Conservation (phyloP, 2,113 vertebrate genomes). For the Oncorhynchus nerka region DNA sequence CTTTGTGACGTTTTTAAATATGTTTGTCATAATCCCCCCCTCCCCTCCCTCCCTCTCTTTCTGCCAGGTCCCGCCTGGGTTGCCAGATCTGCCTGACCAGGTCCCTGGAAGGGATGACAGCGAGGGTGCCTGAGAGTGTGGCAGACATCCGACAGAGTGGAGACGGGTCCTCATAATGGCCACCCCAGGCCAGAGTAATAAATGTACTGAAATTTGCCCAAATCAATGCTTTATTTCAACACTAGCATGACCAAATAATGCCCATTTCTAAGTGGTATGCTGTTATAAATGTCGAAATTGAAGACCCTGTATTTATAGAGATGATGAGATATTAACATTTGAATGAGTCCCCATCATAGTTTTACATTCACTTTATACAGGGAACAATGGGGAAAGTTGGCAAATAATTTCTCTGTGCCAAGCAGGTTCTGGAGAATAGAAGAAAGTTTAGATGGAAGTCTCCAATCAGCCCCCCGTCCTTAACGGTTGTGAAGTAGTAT, state of each 20-base stretch:
- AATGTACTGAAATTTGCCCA: neutral
- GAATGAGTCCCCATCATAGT: neutral
- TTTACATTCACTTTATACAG: no score
- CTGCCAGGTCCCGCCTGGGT: constrained; percentile 85
- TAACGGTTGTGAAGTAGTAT: no score
- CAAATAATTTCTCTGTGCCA: no score
- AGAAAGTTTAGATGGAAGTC: no score
- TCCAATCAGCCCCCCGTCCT: no score
- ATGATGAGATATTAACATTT: neutral
- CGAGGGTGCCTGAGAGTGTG: constrained; percentile 84
- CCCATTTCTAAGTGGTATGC: no score
- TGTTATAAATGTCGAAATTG: no score
- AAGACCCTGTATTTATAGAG: no score
- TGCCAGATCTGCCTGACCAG: constrained; percentile 92
- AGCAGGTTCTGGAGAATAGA: no score
- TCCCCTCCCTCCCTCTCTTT: neutral
- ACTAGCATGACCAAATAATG: no score
- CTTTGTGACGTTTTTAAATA: no score
- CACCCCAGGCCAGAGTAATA: neutral
- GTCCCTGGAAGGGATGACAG: constrained; percentile 85
- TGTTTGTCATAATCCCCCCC: neutral
- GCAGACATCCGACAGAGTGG: constrained; percentile 85
- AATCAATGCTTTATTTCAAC: neutral
- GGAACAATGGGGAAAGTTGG: no score
- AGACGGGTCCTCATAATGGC: constrained; percentile 72